Evolutionary conservation across 1,140 invertebrate species (phyloP), one percentile per base, ranked within the genome.

Genomic region (Drosophila auraria): DNA sequence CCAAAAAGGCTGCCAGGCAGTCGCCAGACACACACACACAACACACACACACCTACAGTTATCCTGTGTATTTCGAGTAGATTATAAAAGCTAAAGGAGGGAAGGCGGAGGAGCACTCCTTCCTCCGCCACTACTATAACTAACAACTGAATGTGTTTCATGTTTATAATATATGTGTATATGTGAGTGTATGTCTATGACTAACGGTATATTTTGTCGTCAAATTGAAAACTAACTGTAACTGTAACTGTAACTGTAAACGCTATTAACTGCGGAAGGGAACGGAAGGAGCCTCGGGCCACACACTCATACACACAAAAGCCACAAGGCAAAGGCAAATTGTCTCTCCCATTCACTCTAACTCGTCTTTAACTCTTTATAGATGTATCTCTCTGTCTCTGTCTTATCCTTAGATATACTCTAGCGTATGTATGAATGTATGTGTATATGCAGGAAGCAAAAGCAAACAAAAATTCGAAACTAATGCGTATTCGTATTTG

Each of bases 141-240:
- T 87, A 87, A 89, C 84, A 87, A 89, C 84, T 82, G 82, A 89
- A 89, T 89, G 86, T 89, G 84, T 89, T 89, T 89, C 84, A 89
- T 78, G 68, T 89, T 83, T 80, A 83, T 83, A 71, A 45, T 60
- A 70, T 76, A 70, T 70, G 60, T 71, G 59, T 63, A 62, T 73
- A 66, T 73, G 58, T 79, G 72, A 77, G 74, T 80, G 62, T 80
- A 56, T 80, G 70, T 74, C 69, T 74, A 73, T 74, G 70, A 73
- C 71, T 74, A 74, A 69, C 61, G 75, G 69, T 86, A 66, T 86
- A 79, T 86, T 86, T 87, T 86, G 79, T 82, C 82, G 79, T 86
- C 82, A 70, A 81, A 82, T 86, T 86, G 75, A 78, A 72, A 82
- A 80, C 81, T 82, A 73, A 74, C 71, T 74, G 73, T 80, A 75